Percentiles rank a stretch among this genome's conserved stretches.
These are phyloP conservation scores for Rhogogaster chlorosoma DNA, from an alignment of 2,888 invertebrate species.

Conservation along the genomic window DNA sequence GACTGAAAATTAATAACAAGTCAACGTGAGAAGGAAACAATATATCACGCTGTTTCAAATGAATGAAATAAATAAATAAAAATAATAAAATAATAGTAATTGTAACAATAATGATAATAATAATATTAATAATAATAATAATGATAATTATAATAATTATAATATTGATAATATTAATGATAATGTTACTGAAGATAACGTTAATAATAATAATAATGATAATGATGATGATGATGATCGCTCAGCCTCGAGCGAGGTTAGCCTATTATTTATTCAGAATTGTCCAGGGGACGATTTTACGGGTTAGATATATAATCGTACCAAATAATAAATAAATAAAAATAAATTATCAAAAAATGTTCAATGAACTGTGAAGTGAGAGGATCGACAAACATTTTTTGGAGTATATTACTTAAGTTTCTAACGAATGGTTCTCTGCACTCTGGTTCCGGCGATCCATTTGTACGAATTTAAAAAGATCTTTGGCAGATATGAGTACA, in stretches of 20 bases:
- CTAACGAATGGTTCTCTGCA: conserved; percentile 23
- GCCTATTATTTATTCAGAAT: conserved; percentile 68
- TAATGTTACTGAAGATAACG: not conserved
- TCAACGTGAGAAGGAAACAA: conserved; percentile 5
- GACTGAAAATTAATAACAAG: not conserved
- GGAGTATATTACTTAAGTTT: conserved; percentile 36
- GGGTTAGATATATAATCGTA: conserved; percentile 67
- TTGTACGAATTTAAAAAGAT: conserved; percentile 33
- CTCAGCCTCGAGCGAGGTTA: conserved; percentile 61
- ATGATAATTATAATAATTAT: conserved; percentile 22
- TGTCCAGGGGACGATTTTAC: conserved; percentile 62
- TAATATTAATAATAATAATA: not conserved
- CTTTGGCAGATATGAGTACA: not conserved
- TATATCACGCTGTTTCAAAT: not conserved
- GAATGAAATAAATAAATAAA: not conserved
- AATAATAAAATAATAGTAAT: conserved; percentile 1
- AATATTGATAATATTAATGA: not conserved
- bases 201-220: not conserved
- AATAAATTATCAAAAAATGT: conserved; percentile 45
- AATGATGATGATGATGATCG: conserved; percentile 46
- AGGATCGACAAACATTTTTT: conserved; percentile 6
- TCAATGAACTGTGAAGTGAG: conserved; percentile 30
- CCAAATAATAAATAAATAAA: conserved; percentile 65
- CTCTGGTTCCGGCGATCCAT: conserved; percentile 10
- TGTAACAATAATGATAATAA: not conserved